These are phyloP conservation scores for Pocillopora meandrina DNA, from an alignment of 92 coral and sea anemone genomes.

Conservation along the genomic window DNA sequence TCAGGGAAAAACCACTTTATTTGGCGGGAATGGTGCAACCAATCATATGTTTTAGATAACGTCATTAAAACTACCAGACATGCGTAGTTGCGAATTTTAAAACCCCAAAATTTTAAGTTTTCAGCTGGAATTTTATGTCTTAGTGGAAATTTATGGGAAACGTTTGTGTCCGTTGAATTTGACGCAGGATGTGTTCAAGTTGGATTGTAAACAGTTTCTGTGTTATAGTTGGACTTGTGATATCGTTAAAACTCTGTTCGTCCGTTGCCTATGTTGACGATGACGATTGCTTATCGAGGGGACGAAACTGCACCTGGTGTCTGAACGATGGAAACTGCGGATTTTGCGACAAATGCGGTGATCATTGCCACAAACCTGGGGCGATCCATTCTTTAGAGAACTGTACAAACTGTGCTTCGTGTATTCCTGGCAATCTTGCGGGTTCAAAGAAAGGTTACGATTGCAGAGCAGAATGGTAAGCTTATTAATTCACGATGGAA, in stretches of 20 bases:
- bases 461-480: constrained; percentile 96
- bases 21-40: constrained; percentile 35
- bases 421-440: constrained; percentile 95
- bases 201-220: constrained; percentile 43
- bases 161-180: neutral
- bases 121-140: constrained; percentile 12
- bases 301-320: constrained; percentile 94
- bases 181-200: constrained; percentile 5
- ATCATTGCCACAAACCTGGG: constrained; percentile 90
- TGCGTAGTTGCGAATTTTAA: constrained; percentile 15
- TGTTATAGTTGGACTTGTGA: constrained; percentile 39
- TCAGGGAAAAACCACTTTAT: constrained; percentile 20
- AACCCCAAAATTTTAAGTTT: constrained; percentile 19
- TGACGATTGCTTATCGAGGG: constrained; percentile 80
- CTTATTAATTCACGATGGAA: neutral
- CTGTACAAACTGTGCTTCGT: constrained; percentile 95
- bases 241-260: constrained; percentile 56
- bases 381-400: constrained; percentile 84
- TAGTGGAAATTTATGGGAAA: neutral
- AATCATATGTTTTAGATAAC: constrained; percentile 31
- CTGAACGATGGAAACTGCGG: constrained; percentile 98
- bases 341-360: constrained; percentile 96
- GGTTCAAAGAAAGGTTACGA: constrained; percentile 89
- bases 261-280: constrained; percentile 54
- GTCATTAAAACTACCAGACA: constrained; percentile 29